Evolutionary conservation across 2,797 vertebrate species (phyloP), one percentile per base, ranked within the genome.

Genomic region (Anableps anableps): DNA sequence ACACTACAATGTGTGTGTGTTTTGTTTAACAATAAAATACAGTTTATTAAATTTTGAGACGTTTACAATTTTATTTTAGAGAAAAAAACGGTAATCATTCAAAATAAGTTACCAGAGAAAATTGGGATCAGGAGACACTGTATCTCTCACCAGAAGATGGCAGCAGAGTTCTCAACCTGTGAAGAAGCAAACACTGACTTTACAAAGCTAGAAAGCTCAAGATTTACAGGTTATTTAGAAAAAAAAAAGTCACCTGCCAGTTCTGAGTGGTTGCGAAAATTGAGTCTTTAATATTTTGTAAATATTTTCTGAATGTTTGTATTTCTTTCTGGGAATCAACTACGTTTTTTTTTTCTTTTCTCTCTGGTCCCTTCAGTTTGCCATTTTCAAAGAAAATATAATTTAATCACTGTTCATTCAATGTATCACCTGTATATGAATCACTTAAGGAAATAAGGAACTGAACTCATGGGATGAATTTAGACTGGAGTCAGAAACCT

Each of bases 1-100:
- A 95, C 88, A 91, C 90, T 86, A 92, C 21, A 29, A 0, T 76
- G 55, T 77, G 60, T 86, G 75, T 31, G 21, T 21, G 0, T 82
- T 31, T 58, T 78, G n/a, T 45, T 60, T 5, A n/a, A n/a, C 23
- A 41, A 43, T n/a, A n/a, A 70, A 26, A 70, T 70, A 41, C 7
- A 2, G 36, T 6, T 23, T 26, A 26, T 41, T 70, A 43, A 10
- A 38, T 70, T 70, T 3, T n/a, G 8, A 55, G 3, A 55, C 26
- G 1, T 55, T n/a, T 26, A 53, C 21, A 23, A 11, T 55, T 55
- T 26, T 9, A 55, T 64, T 68, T 13, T 2, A 0, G 60, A 16
- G 29, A 5, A 19, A 19, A 13, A 29, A 60, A 16, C 55, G 21
- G 23, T 53, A 41, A 41, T 58, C 11, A 26, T 66, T 66, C 2